Evolutionary conservation across 2,888 invertebrate species (phyloP), one percentile per base, ranked within the genome.

Genomic region (Lampropteryx suffumata): DNA sequence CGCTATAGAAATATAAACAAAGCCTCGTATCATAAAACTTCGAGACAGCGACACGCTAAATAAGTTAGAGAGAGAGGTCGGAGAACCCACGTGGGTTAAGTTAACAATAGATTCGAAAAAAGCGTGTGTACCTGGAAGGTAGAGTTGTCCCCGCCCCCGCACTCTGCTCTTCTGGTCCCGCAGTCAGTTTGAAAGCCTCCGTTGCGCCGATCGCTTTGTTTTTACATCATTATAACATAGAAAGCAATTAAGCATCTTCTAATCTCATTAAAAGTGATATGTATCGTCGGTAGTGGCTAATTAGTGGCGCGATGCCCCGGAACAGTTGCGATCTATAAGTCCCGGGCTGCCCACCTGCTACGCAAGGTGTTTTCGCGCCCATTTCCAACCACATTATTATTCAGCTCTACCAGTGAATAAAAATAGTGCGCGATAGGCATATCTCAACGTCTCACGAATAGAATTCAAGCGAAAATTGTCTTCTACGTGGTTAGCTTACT

Each of bases 41-140:
- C 47, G 73, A 78, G 74, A 82, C 50, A 55, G 50, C 50, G 36
- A 59, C 69, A 72, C 61, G 51, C 30, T 50, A 50, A 55, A 57
- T 57, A 54, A 54, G 76, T 49, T 47, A 71, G 78, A 86, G 52
- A 73, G 81, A 77, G 84, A 87, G 55, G 55, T 69, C 50, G 43
- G 50, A 62, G 64, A 70, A 68, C 79, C 82, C 87, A 89, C 87
- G 86, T 87, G 88, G 82, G 81, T 71, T 70, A 77, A 65, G 81
- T 80, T 82, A 84, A 89, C 89, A 88, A 89, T 86, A 85, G 89
- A 76, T 76, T 75, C 77, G 67, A 85, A 85, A 85, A 50, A 82
- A 82, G 67, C 68, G 61, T 71, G 67, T 72, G 69, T 89, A 89
- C 89, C 90, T 88, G 89, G 78, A 81, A 84, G 84, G 84, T 81